phyloP scores from a whole-genome alignment of 2,113 vertebrate species.

The Pionites leucogaster region DNA sequence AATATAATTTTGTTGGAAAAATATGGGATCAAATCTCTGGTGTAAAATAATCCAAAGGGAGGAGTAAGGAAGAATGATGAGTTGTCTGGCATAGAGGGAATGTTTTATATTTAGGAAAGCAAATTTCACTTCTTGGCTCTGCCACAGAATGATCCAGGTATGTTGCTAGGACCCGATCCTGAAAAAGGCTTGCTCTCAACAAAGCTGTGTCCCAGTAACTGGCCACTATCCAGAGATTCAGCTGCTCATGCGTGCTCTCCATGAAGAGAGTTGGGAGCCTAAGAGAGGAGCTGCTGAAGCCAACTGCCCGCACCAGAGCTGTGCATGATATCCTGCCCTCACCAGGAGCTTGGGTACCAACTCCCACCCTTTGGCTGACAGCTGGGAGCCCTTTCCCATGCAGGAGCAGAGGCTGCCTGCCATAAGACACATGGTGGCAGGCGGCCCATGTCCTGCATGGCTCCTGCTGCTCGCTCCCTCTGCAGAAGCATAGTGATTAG shows the following conservation, averaged over 20 bases:
- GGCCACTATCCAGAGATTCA: background rate
- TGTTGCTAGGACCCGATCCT: background rate
- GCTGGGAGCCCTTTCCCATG: background rate
- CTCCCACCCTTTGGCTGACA: rapidly evolving
- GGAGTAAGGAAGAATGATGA: background rate
- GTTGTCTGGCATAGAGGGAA: background rate
- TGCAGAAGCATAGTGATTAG: background rate
- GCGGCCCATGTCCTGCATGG: rapidly evolving
- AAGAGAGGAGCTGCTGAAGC: background rate
- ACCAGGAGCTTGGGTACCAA: background rate
- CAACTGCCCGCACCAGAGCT: background rate
- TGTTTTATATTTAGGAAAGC: background rate
- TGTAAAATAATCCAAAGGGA: background rate
- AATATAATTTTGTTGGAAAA: background rate
- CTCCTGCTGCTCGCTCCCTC: rapidly evolving
- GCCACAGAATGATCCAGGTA: background rate
- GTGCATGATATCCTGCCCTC: background rate
- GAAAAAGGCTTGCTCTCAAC: background rate
- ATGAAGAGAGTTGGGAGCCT: background rate
- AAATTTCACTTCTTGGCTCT: background rate
- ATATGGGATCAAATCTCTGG: background rate
- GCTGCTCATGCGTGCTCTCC: background rate
- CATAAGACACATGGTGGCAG: background rate
- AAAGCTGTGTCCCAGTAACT: background rate
- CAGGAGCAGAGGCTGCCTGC: rapidly evolving